Evolutionary conservation across 1,140 invertebrate genomes (phyloP), one percentile per base, ranked within the genome.

Genomic region (Zaprionus nigranus): DNA sequence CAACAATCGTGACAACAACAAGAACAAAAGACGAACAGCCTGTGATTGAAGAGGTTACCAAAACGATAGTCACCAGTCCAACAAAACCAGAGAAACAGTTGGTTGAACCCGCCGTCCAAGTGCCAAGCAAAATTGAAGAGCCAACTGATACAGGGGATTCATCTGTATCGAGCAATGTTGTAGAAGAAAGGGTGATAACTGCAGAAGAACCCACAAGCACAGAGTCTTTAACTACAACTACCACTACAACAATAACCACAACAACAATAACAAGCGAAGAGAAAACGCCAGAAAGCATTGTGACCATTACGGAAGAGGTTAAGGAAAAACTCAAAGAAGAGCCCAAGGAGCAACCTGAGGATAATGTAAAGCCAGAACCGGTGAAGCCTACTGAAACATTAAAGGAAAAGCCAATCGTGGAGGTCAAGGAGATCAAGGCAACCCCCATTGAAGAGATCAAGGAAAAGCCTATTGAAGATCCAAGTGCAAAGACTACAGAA

Each of bases 181-280:
- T 72, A 0, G 75, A 85, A 49, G 78, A 88, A 58, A 76, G 34
- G 15, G 38, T 72, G 13, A 38, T 77, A 4, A 85, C 75, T 1
- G 17, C 82, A 0, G 85, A 90, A 24, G 78, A 90, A 34, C 85
- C 85, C 12, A 72, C 54, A 2, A 66, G 64, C 1, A 72, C 81
- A 26, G 78, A 84, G 53, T 81, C 78, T 15, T 74, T 75, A 24
- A 72, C 67, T 2, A 79, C 78, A 7, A 85, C 63, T 7, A 90
- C 85, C 17, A 90, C 85, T 1, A 75, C 73, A 24, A 81, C 78
- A 0, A 84, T 67, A 40, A 81, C 75, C 6, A 86, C 77, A 38
- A 82, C 65, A 30, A 75, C 70, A 7, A 66, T 56, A 24, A 65
- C 43, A 3, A 75, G 58, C 34, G 81, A 79, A 34, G 75, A 71